Evolutionary conservation across 2,797 vertebrate species (phyloP).

Genomic region (Sebastes melanostomus): DNA sequence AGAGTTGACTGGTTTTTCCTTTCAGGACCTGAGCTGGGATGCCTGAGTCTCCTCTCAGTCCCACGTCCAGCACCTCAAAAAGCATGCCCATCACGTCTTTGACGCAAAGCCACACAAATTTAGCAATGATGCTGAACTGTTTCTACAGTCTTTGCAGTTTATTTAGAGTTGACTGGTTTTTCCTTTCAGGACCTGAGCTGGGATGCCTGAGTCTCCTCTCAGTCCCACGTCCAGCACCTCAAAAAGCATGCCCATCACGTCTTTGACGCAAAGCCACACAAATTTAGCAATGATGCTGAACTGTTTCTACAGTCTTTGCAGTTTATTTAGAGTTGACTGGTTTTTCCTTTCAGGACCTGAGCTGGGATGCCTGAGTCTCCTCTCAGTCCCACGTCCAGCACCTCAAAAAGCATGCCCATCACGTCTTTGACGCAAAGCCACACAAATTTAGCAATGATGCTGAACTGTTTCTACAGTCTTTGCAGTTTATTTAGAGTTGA

Average conservation of each 20-base stretch:
- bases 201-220: conserved; percentile 75
- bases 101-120: background rate
- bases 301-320: background rate
- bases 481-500: conserved; percentile 11
- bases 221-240: too few species aligned
- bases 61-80: too few species aligned
- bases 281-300: conserved; percentile 1
- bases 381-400: conserved; percentile 54
- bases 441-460: background rate
- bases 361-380: conserved; percentile 74
- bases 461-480: background rate
- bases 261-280: background rate
- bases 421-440: background rate
- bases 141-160: background rate
- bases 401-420: background rate
- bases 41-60: conserved; percentile 75
- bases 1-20: conserved; percentile 8
- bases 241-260: background rate
- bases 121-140: background rate
- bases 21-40: conserved; percentile 55
- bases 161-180: conserved; percentile 19
- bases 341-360: conserved; percentile 32
- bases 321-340: conserved; percentile 16
- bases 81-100: background rate
- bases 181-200: conserved; percentile 37